Evolutionary conservation across 2,888 invertebrate species (phyloP).

Genomic region (Mycogona germanica): DNA sequence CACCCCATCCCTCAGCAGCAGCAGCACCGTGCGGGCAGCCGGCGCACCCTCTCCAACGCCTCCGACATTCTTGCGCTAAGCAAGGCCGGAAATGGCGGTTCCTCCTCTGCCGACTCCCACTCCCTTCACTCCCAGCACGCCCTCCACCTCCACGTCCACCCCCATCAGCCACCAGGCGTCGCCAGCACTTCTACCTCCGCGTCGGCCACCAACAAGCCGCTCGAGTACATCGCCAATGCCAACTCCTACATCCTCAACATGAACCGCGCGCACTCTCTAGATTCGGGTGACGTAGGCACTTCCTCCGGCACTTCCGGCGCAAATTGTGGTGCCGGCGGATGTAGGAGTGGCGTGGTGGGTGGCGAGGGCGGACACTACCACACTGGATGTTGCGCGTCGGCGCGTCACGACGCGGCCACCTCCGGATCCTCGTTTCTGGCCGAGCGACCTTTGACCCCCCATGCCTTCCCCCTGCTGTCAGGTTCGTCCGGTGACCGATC

Average conservation of each 20-base stretch:
- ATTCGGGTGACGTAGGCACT: slow-evolving; percentile 13
- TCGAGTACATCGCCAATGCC: slow-evolving; percentile 16
- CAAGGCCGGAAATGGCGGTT: neutral
- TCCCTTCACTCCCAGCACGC: neutral
- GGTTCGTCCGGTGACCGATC: neutral
- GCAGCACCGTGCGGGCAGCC: neutral
- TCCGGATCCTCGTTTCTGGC: neutral
- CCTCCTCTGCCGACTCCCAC: neutral
- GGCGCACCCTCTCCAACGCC: neutral
- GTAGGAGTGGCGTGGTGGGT: no score
- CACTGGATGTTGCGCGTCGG: neutral
- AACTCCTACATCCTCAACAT: slow-evolving; percentile 17
- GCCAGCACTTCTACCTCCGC: neutral
- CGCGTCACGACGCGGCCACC: neutral
- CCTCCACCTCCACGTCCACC: neutral
- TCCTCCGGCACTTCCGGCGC: neutral
- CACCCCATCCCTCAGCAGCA: neutral
- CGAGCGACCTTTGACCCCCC: neutral
- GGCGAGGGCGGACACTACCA: neutral
- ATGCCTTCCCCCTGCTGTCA: neutral
- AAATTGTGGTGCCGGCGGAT: no score
- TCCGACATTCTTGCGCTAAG: neutral
- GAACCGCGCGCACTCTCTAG: slow-evolving; percentile 18
- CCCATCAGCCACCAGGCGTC: neutral
- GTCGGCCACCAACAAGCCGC: neutral